Percentiles rank a stretch among this genome's conserved stretches.
These are phyloP conservation scores for Petrolisthes manimaculis DNA, from an alignment of 2,888 invertebrate genomes.

Conservation along the genomic window DNA sequence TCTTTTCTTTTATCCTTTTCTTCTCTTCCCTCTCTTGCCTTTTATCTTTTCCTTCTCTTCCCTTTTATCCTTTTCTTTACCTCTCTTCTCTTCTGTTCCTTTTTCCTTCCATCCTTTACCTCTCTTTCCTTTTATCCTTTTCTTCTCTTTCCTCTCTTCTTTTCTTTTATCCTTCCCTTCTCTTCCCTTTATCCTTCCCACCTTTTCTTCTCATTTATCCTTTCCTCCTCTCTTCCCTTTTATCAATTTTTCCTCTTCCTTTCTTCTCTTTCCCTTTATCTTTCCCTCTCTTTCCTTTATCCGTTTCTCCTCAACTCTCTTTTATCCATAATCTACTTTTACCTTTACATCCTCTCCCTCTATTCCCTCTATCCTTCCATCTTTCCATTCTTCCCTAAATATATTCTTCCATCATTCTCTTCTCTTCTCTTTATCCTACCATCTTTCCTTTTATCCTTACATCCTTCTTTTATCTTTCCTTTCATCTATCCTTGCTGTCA, in stretches of 20 bases:
- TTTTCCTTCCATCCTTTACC: not conserved
- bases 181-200: not conserved
- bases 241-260: not conserved
- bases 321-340: not conserved
- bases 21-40: not conserved
- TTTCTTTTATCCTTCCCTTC: not conserved
- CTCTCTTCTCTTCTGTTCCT: not conserved
- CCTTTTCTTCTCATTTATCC: not conserved
- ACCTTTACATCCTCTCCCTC: not conserved
- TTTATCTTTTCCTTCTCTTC: not conserved
- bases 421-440: not conserved
- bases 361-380: not conserved
- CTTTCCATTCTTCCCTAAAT: not conserved
- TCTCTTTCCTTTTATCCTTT: not conserved
- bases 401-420: not conserved
- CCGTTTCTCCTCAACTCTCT: not conserved
- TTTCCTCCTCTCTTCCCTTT: not conserved
- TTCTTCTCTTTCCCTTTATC: not conserved
- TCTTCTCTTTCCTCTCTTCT: not conserved
- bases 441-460: conserved; percentile 10
- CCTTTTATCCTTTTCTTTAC: not conserved
- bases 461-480: not conserved
- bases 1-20: not conserved
- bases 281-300: not conserved
- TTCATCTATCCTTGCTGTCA: not conserved